A percentile compares a stretch with the other conserved stretches of the same genome.
These are phyloP conservation scores for Lethocerus indicus DNA, from an alignment of 1,140 invertebrate species.

Conservation along the genomic window DNA sequence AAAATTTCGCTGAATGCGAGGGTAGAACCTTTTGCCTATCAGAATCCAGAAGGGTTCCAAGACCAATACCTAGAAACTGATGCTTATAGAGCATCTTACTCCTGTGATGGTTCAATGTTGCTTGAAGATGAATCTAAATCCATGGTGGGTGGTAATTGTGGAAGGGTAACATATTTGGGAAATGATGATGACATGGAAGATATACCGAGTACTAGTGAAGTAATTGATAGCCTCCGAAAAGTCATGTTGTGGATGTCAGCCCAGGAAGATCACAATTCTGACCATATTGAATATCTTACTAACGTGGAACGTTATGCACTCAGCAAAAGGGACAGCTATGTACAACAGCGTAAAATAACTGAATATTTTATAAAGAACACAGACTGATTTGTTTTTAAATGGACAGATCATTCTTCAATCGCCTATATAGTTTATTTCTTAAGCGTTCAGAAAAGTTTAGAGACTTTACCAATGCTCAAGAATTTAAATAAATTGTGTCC, in stretches of 20 bases:
- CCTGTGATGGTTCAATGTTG: not conserved
- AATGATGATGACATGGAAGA: conserved; percentile 6
- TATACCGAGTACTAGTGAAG: conserved; percentile 10
- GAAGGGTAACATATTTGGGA: no score
- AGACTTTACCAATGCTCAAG: no score
- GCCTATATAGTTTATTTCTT: no score
- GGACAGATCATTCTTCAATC: no score
- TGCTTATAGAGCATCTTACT: not conserved
- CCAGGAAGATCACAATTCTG: conserved; percentile 9
- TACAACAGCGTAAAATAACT: conserved; percentile 13
- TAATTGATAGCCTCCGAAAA: conserved; percentile 13
- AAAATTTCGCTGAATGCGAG: conserved; percentile 1
- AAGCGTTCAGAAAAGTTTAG: no score
- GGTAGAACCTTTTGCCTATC: no score
- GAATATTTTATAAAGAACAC: conserved; percentile 8
- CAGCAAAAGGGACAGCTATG: conserved; percentile 4
- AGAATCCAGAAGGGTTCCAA: no score
- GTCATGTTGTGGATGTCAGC: conserved; percentile 13
- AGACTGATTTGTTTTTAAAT: no score
- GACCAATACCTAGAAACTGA: not conserved
- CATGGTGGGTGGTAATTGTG: not conserved
- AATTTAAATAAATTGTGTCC: no score
- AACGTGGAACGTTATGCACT: conserved; percentile 10
- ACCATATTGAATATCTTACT: conserved; percentile 11
- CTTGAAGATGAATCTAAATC: conserved; percentile 3